Percentiles rank a stretch among this genome's conserved stretches.
Conservation (phyloP, 2,113 vertebrate genomes). For the Lamprotornis superbus region DNA sequence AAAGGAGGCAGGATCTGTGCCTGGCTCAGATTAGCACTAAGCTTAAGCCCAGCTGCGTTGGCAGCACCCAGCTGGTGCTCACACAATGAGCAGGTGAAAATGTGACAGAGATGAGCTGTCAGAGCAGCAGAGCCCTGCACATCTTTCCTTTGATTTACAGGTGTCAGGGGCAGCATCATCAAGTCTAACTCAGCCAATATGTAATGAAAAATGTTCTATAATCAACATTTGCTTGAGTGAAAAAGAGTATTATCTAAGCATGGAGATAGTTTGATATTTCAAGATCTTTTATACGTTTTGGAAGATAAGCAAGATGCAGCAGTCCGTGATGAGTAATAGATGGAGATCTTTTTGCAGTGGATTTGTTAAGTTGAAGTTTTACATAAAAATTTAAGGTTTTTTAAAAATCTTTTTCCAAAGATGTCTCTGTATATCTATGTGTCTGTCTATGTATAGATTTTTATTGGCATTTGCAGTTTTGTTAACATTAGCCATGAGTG, state of each 20-base stretch:
- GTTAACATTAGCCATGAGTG: not conserved
- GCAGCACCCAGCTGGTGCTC: not conserved
- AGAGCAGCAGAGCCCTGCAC: not conserved
- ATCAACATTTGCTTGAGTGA: not conserved
- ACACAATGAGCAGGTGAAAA: slow-evolving; percentile 48
- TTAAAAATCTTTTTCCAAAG: not conserved
- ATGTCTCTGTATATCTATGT: not conserved
- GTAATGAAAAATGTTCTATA: not conserved
- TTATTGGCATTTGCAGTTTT: not conserved
- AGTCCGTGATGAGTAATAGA: not conserved
- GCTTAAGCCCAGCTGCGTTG: not conserved
- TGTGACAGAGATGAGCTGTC: not conserved
- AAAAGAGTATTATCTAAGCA: not conserved
- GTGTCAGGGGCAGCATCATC: not conserved
- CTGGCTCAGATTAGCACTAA: not conserved
- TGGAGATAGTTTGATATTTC: not conserved
- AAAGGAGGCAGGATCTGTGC: not conserved
- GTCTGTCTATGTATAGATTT: not conserved
- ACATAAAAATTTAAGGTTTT: not conserved
- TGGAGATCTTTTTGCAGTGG: not conserved
- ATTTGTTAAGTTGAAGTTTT: not conserved
- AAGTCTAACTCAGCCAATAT: not conserved
- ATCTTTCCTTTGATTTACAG: slow-evolving; percentile 34
- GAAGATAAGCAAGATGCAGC: not conserved
- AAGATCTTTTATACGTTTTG: not conserved